Evolutionary conservation across 2,797 vertebrate genomes (phyloP).

Genomic region (Mus minutoides): DNA sequence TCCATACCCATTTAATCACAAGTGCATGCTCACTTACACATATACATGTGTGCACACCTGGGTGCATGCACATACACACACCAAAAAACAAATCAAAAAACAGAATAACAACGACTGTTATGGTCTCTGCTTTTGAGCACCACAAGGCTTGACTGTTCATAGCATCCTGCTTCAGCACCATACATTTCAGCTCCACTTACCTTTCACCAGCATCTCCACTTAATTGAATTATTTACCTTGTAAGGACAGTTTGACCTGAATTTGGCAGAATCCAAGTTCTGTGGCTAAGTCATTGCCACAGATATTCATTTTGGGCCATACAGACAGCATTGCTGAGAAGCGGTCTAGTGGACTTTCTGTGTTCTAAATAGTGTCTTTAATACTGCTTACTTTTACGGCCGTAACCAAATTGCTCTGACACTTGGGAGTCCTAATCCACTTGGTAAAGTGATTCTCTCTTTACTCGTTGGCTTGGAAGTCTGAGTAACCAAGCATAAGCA

Average conservation of each 20-base stretch:
- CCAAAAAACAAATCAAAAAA: neutral
- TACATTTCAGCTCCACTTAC: neutral
- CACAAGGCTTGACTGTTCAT: neutral
- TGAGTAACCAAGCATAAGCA: neutral
- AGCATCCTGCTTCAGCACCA: neutral
- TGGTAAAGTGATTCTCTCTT: neutral
- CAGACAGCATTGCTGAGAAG: neutral
- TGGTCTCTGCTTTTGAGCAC: neutral
- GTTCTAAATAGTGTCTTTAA: neutral
- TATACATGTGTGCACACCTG: too few species aligned
- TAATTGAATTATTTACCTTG: neutral
- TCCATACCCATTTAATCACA: neutral
- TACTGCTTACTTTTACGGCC: neutral
- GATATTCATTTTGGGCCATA: neutral
- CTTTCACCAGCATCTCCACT: neutral
- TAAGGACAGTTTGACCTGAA: neutral
- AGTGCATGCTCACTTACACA: too few species aligned
- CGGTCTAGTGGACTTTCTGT: neutral
- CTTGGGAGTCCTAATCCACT: neutral
- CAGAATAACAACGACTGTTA: neutral
- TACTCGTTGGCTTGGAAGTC: neutral
- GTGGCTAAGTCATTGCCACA: neutral
- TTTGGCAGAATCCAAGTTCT: neutral
- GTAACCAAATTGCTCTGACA: neutral
- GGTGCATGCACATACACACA: neutral